Evolutionary conservation across 1,140 invertebrate genomes (phyloP).

Genomic region (Drosophila albomicans): DNA sequence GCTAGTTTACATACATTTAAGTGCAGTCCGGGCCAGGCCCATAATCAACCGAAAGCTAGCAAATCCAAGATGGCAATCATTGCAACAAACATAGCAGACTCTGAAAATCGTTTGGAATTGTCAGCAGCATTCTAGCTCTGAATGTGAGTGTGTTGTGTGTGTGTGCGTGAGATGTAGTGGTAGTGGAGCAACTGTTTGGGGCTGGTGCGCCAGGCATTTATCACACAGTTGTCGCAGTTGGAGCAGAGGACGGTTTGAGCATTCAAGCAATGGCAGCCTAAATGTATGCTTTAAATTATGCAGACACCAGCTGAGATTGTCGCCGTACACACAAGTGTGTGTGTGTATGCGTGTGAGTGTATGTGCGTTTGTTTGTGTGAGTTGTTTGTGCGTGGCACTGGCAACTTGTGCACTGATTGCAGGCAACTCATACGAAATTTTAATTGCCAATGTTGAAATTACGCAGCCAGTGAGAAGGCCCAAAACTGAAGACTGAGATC

Average conservation of each 20-base stretch:
- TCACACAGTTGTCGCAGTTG: slow-evolving; percentile 70
- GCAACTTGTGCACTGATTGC: slow-evolving; percentile 79
- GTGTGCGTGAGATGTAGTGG: slow-evolving; percentile 1
- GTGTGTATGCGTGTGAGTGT: slow-evolving; percentile 20
- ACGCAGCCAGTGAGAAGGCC: slow-evolving; percentile 58
- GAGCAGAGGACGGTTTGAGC: slow-evolving; percentile 29
- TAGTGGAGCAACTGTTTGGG: background rate
- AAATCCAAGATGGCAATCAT: slow-evolving; percentile 69
- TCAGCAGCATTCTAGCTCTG: slow-evolving; percentile 46
- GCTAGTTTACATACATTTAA: slow-evolving; percentile 70
- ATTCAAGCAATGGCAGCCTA: slow-evolving; percentile 63
- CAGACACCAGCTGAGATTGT: slow-evolving; percentile 82
- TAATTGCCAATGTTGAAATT: slow-evolving; percentile 82
- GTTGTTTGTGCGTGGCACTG: slow-evolving; percentile 39
- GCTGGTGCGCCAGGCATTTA: slow-evolving; percentile 68
- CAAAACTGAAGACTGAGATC: slow-evolving; percentile 21
- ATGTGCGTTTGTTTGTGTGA: slow-evolving; percentile 29
- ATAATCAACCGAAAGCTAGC: slow-evolving; percentile 58
- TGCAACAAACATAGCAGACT: slow-evolving; percentile 52
- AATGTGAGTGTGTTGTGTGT: slow-evolving; percentile 14
- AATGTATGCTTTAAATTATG: slow-evolving; percentile 84
- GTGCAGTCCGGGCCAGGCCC: slow-evolving; percentile 31
- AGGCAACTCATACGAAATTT: slow-evolving; percentile 83
- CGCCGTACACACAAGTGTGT: slow-evolving; percentile 41
- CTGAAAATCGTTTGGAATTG: slow-evolving; percentile 71